Conservation (phyloP, 2,797 vertebrate genomes). For the Cuniculus paca region DNA sequence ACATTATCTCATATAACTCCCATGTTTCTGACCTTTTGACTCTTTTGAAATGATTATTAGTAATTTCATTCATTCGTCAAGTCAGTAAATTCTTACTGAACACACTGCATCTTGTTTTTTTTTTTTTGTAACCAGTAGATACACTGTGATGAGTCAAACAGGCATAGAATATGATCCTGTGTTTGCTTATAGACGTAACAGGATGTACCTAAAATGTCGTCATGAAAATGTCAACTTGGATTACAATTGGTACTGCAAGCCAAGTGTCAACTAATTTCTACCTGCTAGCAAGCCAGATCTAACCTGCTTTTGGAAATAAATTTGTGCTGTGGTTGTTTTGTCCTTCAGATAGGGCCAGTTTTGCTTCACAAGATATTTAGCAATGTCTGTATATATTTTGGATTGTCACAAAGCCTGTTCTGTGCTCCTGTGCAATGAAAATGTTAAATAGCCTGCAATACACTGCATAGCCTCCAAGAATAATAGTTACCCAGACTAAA, state of each 20-base stretch:
- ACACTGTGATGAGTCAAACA: background rate
- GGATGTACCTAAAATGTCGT: background rate
- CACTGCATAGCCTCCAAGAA: background rate
- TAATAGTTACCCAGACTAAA: background rate
- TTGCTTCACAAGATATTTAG: background rate
- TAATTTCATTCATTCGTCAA: background rate
- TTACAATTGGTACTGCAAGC: background rate
- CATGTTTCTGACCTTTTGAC: background rate
- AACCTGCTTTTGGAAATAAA: background rate
- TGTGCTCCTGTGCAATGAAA: background rate
- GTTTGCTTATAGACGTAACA: background rate
- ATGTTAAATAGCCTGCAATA: background rate
- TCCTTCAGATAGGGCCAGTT: background rate
- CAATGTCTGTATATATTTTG: background rate
- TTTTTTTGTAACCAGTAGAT: background rate
- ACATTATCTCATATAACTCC: background rate
- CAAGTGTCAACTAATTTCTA: background rate
- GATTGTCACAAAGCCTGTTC: background rate
- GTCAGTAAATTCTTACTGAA: background rate
- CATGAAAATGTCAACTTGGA: background rate
- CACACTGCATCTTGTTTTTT: background rate
- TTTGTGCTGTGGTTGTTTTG: background rate
- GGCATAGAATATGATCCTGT: fast-evolving
- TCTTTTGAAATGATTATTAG: background rate
- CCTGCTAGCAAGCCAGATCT: background rate